Evolutionary conservation across 1,140 invertebrate species (phyloP), one percentile per base, ranked within the genome.

Genomic region (Drosophila ambigua): DNA sequence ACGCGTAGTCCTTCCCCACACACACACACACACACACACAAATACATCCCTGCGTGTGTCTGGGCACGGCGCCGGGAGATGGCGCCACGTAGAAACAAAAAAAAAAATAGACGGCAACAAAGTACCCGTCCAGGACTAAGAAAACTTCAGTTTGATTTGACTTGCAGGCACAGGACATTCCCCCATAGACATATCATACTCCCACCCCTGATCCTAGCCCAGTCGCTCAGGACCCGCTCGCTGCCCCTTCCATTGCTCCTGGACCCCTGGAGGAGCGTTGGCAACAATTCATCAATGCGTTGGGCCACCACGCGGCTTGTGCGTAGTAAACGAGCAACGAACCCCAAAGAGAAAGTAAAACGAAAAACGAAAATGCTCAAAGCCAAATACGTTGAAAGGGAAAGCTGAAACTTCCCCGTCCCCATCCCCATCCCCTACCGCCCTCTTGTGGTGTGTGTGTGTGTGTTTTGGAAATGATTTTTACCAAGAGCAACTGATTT

Each of bases 271-370:
- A 11, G 11, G 46, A 52, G 35, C 26, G 15, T 51, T 39, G 77
- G 77, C 73, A 85, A 85, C 81, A 85, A 85, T 85, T 85, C 81
- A 85, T 85, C 81, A 85, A 85, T 85, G 77, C 79, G 58, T 44
- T 48, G 73, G 39, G 72, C 67, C 67, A 77, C 67, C 67, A 79
- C 51, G 77, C 73, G 82, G 73, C 81, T 73, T 85, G 74, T 84
- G 81, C 81, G 81, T 80, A 84, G 80, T 80, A 75, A 80, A 80
- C 68, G 55, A 41, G 48, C 4, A 5, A 50, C 13, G 28, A 28
- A 0, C 15, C 13, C 48, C 31, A n/a, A 59, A 62, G 35, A 26
- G 15, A 26, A 57, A 57, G 45, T 41, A 13, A 59, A 61, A 59
- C 46, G 48, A 20, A 13, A 59, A 61, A 59, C 46, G 26, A 20